phyloP scores from a whole-genome alignment of 2,797 vertebrate genomes.

The Phataginus tricuspis region DNA sequence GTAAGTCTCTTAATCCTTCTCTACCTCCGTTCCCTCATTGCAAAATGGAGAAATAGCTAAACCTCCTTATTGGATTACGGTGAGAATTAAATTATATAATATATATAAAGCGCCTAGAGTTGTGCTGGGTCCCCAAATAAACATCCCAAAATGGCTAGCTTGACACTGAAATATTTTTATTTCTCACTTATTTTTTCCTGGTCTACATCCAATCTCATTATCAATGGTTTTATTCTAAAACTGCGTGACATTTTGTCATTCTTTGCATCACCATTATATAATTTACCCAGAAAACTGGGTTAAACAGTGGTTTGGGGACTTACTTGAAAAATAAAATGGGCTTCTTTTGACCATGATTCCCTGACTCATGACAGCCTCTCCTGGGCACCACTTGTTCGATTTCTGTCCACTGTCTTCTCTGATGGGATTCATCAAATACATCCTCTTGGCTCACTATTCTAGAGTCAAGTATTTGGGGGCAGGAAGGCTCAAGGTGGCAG shows the following conservation, averaged over 20 bases:
- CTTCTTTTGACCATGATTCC: neutral
- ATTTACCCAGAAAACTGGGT: neutral
- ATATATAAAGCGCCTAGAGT: neutral
- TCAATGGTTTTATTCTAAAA: neutral
- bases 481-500: neutral
- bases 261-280: neutral
- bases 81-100: neutral
- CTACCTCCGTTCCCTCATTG: neutral
- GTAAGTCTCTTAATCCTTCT: neutral
- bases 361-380: neutral
- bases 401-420: neutral
- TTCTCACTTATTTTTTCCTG: neutral
- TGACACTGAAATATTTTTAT: slow-evolving; percentile 32
- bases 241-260: neutral
- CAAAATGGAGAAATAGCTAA: slow-evolving; percentile 6
- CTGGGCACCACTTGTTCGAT: neutral
- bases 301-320: neutral
- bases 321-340: neutral
- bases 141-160: neutral
- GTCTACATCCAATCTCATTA: neutral
- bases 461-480: neutral
- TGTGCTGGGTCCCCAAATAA: neutral
- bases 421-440: neutral
- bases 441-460: neutral
- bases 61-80: neutral